Base-by-base conservation (phyloP, 1,140 invertebrate genomes). In the Drosophila suzukii region DNA sequence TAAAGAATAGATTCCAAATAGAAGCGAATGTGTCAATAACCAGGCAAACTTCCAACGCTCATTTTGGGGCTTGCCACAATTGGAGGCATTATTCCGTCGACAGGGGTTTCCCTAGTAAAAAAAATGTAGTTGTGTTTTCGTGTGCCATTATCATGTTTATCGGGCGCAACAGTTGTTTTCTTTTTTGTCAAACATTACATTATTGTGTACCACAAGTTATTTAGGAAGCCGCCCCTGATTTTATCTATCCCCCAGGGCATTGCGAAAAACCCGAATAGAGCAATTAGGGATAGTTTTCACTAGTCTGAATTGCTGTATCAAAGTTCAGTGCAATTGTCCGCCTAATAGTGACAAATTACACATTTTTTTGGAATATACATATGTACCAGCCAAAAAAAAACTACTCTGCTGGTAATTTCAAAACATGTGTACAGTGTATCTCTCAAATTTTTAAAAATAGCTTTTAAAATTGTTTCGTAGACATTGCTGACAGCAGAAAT, bases 1-100 rank as follows among this genome's bases (percentile, higher is more conserved):
- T 30, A 65, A 50, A 49, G 43, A 68, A 70, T 71, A 49, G 51
- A 57, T 58, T 66, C 44, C 1, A 55, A 70, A 58, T 50, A 50
- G 65, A 56, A 50, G 67, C 43, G 20, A 71, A 71, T 71, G 67
- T 71, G 67, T 71, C 67, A 71, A 71, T 71, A 58, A 57, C 43
- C 43, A 68, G 36, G 36, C 51, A 36, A 63, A 55, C 50, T 39
- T 44, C 38, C 59, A 62, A 24, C 36, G 50, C 34, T 8, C 43
- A 32, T 49, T 62, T 72, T 43, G 50, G 50, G 71, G 60, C 71
- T 53, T 74, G 72, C 70, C 70, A 63, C 72, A 75, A 47, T 55
- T 46, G 58, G 58, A 30, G 51, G 30, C 43, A 62, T 73, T 72
- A 50, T 75, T 59, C 30, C 43, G 20, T 30, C 30, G 50, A 36